Evolutionary conservation across 1,140 invertebrate genomes (phyloP).

Genomic region (Wiebesia pumilae): DNA sequence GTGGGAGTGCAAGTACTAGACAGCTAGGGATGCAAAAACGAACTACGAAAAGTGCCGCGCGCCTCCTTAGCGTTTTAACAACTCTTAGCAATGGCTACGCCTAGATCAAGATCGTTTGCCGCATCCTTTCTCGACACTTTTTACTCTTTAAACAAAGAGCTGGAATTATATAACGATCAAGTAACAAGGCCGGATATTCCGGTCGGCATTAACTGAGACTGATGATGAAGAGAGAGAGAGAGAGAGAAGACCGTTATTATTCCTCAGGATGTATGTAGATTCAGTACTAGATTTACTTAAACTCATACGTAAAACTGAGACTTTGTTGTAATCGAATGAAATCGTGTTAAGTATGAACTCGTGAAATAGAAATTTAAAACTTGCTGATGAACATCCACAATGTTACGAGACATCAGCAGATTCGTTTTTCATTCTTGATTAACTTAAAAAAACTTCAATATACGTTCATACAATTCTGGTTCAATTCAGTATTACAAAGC

Average conservation of each 20-base stretch:
- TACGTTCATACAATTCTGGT: neutral
- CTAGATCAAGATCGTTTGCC: conserved; percentile 52
- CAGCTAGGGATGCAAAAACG: neutral
- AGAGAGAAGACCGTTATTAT: no score
- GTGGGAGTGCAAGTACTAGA: neutral
- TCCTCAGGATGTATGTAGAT: no score
- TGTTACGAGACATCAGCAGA: neutral
- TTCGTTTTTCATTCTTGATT: neutral
- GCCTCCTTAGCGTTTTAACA: neutral
- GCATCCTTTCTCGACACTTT: neutral
- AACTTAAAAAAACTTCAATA: neutral
- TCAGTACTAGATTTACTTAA: no score
- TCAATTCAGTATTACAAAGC: conserved; percentile 22
- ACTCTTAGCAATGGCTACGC: conserved; percentile 3
- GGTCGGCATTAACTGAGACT: no score
- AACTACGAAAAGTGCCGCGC: neutral
- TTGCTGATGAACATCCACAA: neutral
- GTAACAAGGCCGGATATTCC: conserved; percentile 20
- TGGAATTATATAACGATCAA: neutral
- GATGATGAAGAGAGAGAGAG: no score
- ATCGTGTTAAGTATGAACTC: neutral
- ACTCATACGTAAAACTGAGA: no score
- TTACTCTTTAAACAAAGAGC: conserved; percentile 33
- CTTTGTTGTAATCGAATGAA: no score
- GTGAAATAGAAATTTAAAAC: neutral